Conservation (phyloP, 2,888 invertebrate genomes). For the Diarsia mendica region DNA sequence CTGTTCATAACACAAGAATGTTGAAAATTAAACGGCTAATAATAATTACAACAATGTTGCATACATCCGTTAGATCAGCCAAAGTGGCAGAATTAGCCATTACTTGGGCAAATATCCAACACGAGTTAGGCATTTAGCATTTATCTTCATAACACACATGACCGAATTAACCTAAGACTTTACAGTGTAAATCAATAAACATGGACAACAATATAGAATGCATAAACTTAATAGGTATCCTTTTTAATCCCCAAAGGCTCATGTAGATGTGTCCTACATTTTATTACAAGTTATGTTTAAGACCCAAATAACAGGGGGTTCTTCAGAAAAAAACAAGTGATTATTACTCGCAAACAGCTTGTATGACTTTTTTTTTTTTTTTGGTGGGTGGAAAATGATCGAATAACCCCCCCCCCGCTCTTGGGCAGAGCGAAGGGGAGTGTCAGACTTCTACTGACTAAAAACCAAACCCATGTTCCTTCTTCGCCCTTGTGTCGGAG, state of each 20-base stretch:
- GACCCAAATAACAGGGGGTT: background rate
- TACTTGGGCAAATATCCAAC: constrained; percentile 46
- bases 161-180: constrained; percentile 52
- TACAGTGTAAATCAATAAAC: constrained; percentile 27
- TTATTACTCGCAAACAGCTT: too few relatives aligned
- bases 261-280: background rate
- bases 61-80: constrained; percentile 2
- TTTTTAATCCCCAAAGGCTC: background rate
- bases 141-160: constrained; percentile 43
- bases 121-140: constrained; percentile 45
- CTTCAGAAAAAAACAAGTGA: too few relatives aligned
- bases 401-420: too few relatives aligned
- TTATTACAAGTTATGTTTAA: background rate
- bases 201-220: constrained; percentile 1
- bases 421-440: too few relatives aligned
- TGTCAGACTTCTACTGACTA: too few relatives aligned
- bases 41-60: constrained; percentile 19
- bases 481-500: too few relatives aligned
- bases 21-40: constrained; percentile 13
- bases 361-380: too few relatives aligned
- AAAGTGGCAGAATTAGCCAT: constrained; percentile 29
- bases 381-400: too few relatives aligned
- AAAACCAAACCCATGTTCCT: too few relatives aligned
- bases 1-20: background rate
- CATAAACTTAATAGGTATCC: background rate